These are phyloP conservation scores for Adineta ricciae DNA, from an alignment of 2,888 invertebrate species.

Conservation along the genomic window DNA sequence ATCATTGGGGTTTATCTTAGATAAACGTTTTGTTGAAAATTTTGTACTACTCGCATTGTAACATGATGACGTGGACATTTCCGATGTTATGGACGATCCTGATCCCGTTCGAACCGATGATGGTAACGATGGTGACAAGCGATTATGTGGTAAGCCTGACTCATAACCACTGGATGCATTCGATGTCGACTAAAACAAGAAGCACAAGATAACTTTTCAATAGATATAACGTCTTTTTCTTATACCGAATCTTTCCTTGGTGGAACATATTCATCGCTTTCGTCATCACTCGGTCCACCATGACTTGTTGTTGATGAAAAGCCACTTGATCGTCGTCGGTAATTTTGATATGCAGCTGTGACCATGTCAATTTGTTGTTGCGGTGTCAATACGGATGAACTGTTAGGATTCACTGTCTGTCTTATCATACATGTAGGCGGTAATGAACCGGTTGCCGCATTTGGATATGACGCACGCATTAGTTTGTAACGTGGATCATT, in stretches of 20 bases:
- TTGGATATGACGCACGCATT: background rate
- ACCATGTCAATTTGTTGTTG: background rate
- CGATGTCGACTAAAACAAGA: background rate
- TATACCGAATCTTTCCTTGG: slow-evolving; percentile 14
- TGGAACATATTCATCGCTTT: slow-evolving; percentile 1
- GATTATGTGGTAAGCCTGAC: background rate
- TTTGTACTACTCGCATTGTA: background rate
- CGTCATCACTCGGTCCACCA: slow-evolving; percentile 6
- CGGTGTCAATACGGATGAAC: background rate
- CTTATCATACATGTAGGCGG: background rate
- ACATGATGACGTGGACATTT: background rate
- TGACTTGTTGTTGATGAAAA: slow-evolving; percentile 11
- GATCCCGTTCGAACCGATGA: background rate
- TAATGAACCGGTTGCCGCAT: background rate
- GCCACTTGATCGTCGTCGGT: background rate
- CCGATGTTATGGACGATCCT: background rate
- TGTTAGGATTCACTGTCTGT: background rate
- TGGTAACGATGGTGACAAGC: background rate
- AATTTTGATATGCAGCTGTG: background rate
- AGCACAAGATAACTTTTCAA: background rate
- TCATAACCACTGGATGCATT: slow-evolving; percentile 20
- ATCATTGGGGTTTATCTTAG: background rate
- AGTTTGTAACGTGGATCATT: slow-evolving; percentile 7
- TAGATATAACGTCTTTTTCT: background rate
- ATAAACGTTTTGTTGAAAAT: background rate